A percentile compares a stretch with the other conserved stretches of the same genome.
phyloP scores from a whole-genome alignment of 2,888 invertebrate genomes.

The Eupithecia subfuscata region DNA sequence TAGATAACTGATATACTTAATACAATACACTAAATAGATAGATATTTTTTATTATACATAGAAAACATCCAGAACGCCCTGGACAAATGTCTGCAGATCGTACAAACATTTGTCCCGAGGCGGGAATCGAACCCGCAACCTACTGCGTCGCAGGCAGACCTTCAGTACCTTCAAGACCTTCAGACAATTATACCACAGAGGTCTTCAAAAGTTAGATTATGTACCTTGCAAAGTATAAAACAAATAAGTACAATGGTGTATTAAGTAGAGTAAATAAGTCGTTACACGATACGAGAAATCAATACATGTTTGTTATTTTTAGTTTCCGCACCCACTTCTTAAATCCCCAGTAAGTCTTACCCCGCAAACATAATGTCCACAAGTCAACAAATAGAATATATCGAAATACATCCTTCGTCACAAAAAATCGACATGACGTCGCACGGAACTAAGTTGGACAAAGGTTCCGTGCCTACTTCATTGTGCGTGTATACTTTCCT shows the following conservation, averaged over 20 bases:
- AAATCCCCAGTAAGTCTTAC: slow-evolving; percentile 20
- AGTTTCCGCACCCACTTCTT: slow-evolving; percentile 11
- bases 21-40: too few species aligned
- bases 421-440: slow-evolving; percentile 30
- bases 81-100: too few species aligned
- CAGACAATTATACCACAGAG: background rate
- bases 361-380: slow-evolving; percentile 19
- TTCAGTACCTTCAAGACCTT: too few species aligned
- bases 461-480: slow-evolving; percentile 22
- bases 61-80: too few species aligned
- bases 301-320: background rate
- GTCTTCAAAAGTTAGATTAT: background rate
- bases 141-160: too few species aligned
- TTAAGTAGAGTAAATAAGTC: background rate
- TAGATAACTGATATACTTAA: too few species aligned
- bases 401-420: slow-evolving; percentile 28
- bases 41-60: too few species aligned
- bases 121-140: too few species aligned
- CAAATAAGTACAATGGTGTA: background rate
- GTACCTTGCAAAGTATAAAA: background rate
- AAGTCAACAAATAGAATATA: slow-evolving; percentile 27
- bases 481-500: slow-evolving; percentile 15
- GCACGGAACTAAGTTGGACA: slow-evolving; percentile 24
- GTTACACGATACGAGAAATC: background rate
- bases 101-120: too few species aligned